Base-by-base conservation (phyloP, 1,140 invertebrate species). In the Temnothorax curvispinosus region DNA sequence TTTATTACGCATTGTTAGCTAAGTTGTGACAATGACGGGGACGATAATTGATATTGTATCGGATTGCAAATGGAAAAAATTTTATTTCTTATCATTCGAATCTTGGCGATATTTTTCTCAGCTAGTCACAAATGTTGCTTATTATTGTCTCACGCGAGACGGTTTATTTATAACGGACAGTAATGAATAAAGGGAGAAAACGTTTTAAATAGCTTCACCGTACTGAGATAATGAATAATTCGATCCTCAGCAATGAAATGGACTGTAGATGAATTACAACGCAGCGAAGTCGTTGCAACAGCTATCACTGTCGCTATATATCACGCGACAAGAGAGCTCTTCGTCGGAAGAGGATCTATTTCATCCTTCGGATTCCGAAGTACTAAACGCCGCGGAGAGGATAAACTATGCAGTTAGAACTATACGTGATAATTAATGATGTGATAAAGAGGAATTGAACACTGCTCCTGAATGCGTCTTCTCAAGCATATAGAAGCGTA, bases 331-430 rank as follows among this genome's bases (percentile, higher is more conserved):
- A 54, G 74, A 85, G 75, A 67, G 52, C 47, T 27, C 60, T 85
- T 80, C 54, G 76, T 87, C 60, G 71, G 32, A 72, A 62, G 54
- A 74, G 62, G 38, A 58, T 71, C 56, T 38, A 72, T 72, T 60
- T 85, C 56, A 41, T 69, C 62, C 50, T 86, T 86, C 76, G 44
- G 72, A 60, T 78, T 71, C 52, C 76, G 27, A 77, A 85, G 44
- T 78, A 47, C 56, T 78, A 80, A 78, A 56, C 15, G 32, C 69
- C 47, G 38, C 38, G 41, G 41, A 77, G 52, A 41, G n/a, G 13
- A 52, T 52, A 41, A 85, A 77, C 64, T 54, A 62, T 75, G 44
- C 54, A 44, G 50, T 8, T 60, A 35, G 18, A 77, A 76, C 41
- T 21, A 35, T 21, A 35, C 27, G 15, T 15, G 60, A 41, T 50